Base-by-base conservation (phyloP, 2,888 invertebrate genomes). In the Heliconius cydno region DNA sequence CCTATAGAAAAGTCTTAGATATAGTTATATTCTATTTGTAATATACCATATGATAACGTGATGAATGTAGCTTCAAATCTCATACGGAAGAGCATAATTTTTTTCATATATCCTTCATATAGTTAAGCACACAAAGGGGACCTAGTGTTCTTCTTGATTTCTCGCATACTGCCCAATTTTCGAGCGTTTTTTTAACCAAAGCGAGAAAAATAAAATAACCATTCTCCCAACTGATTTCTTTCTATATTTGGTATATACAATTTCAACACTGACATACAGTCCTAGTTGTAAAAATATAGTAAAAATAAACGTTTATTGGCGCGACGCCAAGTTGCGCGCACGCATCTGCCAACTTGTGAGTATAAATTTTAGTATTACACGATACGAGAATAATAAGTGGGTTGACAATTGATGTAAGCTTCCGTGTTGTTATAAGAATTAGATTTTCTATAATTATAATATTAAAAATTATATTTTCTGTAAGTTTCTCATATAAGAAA, bases 241-340 rank as follows among this genome's bases (percentile, higher is more conserved):
- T 63, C 68, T 75, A 52, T 67, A 79, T 79, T 77, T 72, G 66
- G 70, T 80, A 63, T 67, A 79, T 79, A 25, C 25, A 25, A 70
- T 46, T 70, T 46, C 70, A 41, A 70, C 19, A 82, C 80, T 85
- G 84, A 84, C 84, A 84, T 82, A 82, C 74, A 84, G 83, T 83
- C 81, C 83, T 79, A 84, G 81, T 84, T 84, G 83, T 81, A 83
- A 79, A 80, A 76, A 81, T 79, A 83, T 83, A 60, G 60, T 60
- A 84, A 79, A 84, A 85, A 86, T 84, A 86, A 83, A 83, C 83
- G 67, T 75, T 82, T 79, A 34, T 75, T 87, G 87, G 87, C 85
- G 68, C 12, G n/a, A 19, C 80, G 86, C 87, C 87, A 86, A 84
- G 82, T 80, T 84, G 82, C 83, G 82, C 84, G 66, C 79, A 84